Conservation (phyloP, 2,797 vertebrate genomes). For the Taeniopygia guttata region DNA sequence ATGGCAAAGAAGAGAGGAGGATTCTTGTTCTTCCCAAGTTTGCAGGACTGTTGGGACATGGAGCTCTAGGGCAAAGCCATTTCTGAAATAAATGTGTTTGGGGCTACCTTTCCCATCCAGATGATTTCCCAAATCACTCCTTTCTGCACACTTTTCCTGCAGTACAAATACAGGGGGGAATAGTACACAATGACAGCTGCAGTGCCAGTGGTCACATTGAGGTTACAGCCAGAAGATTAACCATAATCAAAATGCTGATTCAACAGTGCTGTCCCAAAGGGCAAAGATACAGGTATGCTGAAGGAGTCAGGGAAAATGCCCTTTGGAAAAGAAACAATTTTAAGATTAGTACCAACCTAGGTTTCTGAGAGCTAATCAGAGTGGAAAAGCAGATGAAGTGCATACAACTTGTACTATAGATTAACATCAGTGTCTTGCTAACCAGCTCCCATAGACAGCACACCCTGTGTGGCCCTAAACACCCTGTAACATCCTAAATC, state of each 20-base stretch:
- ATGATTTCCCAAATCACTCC: not conserved
- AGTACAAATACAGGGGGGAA: not conserved
- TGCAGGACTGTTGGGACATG: not conserved
- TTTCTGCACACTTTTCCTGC: not conserved
- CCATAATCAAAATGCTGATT: not conserved
- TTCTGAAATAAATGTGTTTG: conserved; percentile 3
- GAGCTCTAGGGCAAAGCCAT: not conserved
- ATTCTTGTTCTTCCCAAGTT: not conserved
- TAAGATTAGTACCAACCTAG: not conserved
- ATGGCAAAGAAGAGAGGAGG: not conserved
- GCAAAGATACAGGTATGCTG: not conserved
- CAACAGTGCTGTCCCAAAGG: not conserved
- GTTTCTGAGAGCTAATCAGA: not conserved
- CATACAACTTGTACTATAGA: not conserved
- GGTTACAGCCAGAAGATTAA: not conserved
- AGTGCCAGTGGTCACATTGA: not conserved
- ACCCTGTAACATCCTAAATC: conserved; percentile 19
- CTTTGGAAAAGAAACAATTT: not conserved
- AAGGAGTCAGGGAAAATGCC: not conserved
- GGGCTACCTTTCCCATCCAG: not conserved
- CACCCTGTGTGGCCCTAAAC: conserved; percentile 15
- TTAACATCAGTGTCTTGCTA: not conserved
- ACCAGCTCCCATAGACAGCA: not conserved
- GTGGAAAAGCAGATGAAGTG: not conserved
- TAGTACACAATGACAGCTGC: not conserved